These are phyloP conservation scores for Thecophora atra DNA, from an alignment of 2,888 invertebrate genomes.

Conservation along the genomic window DNA sequence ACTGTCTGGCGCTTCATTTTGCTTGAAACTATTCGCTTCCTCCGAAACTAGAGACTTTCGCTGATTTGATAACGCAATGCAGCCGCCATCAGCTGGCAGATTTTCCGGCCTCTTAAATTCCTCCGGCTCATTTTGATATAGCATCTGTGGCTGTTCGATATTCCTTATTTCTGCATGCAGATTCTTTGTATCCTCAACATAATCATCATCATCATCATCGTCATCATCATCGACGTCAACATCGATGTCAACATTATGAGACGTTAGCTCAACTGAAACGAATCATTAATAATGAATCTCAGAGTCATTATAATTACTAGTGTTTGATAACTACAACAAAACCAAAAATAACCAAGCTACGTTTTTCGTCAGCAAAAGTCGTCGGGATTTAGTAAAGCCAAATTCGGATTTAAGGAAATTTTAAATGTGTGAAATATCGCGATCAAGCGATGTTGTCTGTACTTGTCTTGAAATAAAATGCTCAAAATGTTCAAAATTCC, in stretches of 20 bases:
- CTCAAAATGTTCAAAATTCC: not conserved
- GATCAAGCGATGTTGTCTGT: not conserved
- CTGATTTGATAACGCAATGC: not conserved
- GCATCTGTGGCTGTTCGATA: not conserved
- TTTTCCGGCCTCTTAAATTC: not conserved
- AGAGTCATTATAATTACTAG: not conserved
- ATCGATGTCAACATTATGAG: slow-evolving; percentile 25
- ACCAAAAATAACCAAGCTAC: not conserved
- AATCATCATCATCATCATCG: slow-evolving; percentile 5
- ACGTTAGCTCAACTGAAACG: slow-evolving; percentile 37
- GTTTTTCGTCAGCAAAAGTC: not conserved
- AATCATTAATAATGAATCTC: slow-evolving; percentile 15
- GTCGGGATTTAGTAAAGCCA: too few species aligned
- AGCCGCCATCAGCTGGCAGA: not conserved
- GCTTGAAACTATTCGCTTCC: not conserved
- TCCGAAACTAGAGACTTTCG: not conserved
- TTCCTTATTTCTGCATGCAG: slow-evolving; percentile 2
- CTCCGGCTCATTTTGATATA: not conserved
- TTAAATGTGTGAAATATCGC: too few species aligned
- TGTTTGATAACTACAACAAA: not conserved
- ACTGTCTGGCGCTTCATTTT: not conserved
- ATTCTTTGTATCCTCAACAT: slow-evolving; percentile 11
- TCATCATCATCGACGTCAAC: not conserved
- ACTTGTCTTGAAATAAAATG: not conserved
- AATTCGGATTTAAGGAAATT: too few species aligned